Base-by-base conservation (phyloP, 2,888 invertebrate genomes). In the Drosophila mettleri region DNA sequence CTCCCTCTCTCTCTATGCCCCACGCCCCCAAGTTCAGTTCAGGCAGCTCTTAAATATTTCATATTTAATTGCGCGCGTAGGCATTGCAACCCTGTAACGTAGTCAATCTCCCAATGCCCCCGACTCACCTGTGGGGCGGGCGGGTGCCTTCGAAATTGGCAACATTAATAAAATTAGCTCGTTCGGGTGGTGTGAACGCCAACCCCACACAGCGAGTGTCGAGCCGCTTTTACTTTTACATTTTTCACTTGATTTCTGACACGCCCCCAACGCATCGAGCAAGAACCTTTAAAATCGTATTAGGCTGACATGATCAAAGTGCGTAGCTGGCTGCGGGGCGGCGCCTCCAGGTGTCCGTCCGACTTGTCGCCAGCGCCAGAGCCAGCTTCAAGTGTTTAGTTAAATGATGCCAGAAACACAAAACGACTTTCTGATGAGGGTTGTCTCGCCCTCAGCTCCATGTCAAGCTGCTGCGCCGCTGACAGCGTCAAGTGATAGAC, bases 151-250 rank as follows among this genome's bases (percentile, higher is more conserved):
- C 9, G 34, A 84, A 84, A 88, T 88, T 89, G 90, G 72, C 80
- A 89, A 84, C 88, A 88, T 89, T 89, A 89, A 88, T 88, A 89
- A 88, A 88, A 88, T 88, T 88, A 88, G 78, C 77, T 69, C 62
- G 69, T 70, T 65, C 71, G 65, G 63, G 60, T 63, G 57, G 18
- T 31, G 49, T 31, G 46, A 46, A 14, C 65, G 29, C 29, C 20
- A 6, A 1, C 49, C 24, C 49, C 34, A 49, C 43, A 8, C 63
- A 29, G 49, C 52, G 31, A 43, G 55, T 55, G 69, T 55, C 53
- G 20, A 52, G 57, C 61, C 43, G 52, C 71, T 63, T 22, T 48
- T 49, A 53, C 71, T 65, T 22, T 48, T 49, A 53, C 76, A 83
- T 80, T 76, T 80, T 80, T 73, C 73, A 66, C 67, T 64, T 54